These are phyloP conservation scores for Desmodus rotundus DNA, from an alignment of 2,113 vertebrate species.

Conservation along the genomic window DNA sequence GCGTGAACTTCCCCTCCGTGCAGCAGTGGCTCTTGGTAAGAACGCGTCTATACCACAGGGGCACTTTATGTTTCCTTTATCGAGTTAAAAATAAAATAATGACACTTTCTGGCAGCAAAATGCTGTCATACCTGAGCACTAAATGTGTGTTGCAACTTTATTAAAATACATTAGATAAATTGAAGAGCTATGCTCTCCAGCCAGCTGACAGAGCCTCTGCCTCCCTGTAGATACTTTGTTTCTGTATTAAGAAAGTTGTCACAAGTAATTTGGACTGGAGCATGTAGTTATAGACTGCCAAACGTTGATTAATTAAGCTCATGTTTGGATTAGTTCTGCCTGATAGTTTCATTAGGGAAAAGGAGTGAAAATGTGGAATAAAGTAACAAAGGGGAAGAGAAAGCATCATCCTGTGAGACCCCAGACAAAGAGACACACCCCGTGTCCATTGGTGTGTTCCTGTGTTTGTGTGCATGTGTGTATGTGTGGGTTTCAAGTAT, in stretches of 20 bases:
- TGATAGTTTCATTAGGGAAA: conserved; percentile 85
- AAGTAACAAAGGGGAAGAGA: conserved; percentile 55
- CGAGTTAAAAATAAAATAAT: conserved; percentile 67
- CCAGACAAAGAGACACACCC: background rate
- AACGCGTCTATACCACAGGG: background rate
- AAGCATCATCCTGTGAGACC: conserved; percentile 42
- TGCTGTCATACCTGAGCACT: conserved; percentile 42
- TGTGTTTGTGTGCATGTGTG: fast-evolving
- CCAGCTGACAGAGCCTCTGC: conserved; percentile 55
- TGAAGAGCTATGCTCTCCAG: conserved; percentile 53
- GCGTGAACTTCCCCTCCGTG: background rate
- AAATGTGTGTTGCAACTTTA: conserved; percentile 73
- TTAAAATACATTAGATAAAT: conserved; percentile 77
- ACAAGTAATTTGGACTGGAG: conserved; percentile 82
- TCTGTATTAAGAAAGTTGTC: conserved; percentile 85
- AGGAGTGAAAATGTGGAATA: conserved; percentile 78
- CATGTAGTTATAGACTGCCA: conserved; percentile 80
- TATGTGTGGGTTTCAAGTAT: background rate
- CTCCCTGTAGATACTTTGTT: conserved; percentile 76
- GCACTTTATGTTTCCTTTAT: conserved; percentile 23
- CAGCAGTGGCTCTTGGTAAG: background rate
- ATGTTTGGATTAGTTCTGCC: conserved; percentile 89
- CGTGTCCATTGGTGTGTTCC: background rate
- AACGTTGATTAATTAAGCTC: conserved; percentile 88
- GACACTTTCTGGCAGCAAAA: conserved; percentile 65